Evolutionary conservation across 2,888 invertebrate genomes (phyloP).

Genomic region (Tillus elongatus): DNA sequence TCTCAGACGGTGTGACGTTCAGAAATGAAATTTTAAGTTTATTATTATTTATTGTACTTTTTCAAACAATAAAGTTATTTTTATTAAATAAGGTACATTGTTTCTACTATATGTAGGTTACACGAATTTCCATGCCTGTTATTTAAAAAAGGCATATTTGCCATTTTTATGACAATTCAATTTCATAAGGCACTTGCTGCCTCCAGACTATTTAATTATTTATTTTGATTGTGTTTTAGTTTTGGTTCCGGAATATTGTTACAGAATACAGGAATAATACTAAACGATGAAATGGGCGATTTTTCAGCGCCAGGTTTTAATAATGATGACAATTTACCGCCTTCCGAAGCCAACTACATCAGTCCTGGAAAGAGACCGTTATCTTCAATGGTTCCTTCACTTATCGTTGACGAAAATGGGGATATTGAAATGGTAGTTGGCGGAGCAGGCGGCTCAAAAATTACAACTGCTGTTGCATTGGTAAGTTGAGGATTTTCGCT

Average conservation of each 20-base stretch:
- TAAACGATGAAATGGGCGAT: conserved; percentile 87
- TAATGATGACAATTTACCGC: conserved; percentile 64
- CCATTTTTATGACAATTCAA: no score
- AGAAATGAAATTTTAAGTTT: no score
- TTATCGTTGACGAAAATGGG: conserved; percentile 58
- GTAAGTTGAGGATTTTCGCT: conserved; percentile 43
- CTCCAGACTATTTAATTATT: no score
- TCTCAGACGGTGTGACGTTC: no score
- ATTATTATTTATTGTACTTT: no score
- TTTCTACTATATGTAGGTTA: no score
- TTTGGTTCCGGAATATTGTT: conserved; percentile 77
- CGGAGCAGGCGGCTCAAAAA: conserved; percentile 84
- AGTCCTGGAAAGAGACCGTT: conserved; percentile 73
- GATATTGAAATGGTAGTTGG: conserved; percentile 60
- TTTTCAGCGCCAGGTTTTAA: conserved; percentile 61
- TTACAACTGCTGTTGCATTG: conserved; percentile 70
- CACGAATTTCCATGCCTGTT: no score
- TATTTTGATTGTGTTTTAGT: conserved; percentile 44
- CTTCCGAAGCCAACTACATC: conserved; percentile 79
- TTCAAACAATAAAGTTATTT: no score
- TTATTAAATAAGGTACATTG: no score
- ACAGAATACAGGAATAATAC: conserved; percentile 65
- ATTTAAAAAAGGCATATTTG: no score
- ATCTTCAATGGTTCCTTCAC: conserved; percentile 84
- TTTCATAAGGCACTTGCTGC: no score